Conservation (phyloP, 2,797 vertebrate genomes). For the Craterocephalus amniculus region DNA sequence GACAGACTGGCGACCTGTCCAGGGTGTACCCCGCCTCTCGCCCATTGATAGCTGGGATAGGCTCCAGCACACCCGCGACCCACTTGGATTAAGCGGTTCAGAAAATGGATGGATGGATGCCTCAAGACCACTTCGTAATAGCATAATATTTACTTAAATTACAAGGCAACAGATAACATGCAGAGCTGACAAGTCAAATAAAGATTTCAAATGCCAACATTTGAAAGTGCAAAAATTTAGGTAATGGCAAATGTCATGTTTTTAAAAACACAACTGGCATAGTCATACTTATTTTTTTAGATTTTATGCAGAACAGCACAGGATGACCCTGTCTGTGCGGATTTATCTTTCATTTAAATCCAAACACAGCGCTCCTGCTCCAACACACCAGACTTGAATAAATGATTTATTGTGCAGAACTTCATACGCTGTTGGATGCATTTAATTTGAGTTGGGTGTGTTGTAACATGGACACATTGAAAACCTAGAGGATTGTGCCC, state of each 20-base stretch:
- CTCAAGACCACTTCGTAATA: neutral
- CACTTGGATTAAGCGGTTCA: too few relatives aligned
- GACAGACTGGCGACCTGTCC: too few relatives aligned
- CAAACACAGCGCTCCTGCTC: neutral
- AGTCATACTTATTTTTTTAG: conserved; percentile 10
- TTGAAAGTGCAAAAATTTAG: neutral
- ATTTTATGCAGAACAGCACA: conserved; percentile 14
- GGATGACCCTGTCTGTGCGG: neutral
- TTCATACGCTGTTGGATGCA: too few relatives aligned
- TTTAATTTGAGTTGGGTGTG: too few relatives aligned
- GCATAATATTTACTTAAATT: conserved; percentile 8
- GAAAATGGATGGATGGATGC: too few relatives aligned
- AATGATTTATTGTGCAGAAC: too few relatives aligned
- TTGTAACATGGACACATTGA: too few relatives aligned
- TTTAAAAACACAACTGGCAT: neutral
- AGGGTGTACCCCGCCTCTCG: too few relatives aligned
- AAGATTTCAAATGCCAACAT: neutral
- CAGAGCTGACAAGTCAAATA: neutral
- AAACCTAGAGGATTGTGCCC: too few relatives aligned
- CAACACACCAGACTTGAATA: too few relatives aligned
- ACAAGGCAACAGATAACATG: neutral
- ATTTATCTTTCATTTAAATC: conserved; percentile 21
- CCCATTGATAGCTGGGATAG: too few relatives aligned
- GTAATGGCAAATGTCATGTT: neutral
- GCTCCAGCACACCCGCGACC: too few relatives aligned